Evolutionary conservation across 2,797 vertebrate genomes (phyloP), one percentile per base, ranked within the genome.

Genomic region (Oceanodroma leucorhoa): DNA sequence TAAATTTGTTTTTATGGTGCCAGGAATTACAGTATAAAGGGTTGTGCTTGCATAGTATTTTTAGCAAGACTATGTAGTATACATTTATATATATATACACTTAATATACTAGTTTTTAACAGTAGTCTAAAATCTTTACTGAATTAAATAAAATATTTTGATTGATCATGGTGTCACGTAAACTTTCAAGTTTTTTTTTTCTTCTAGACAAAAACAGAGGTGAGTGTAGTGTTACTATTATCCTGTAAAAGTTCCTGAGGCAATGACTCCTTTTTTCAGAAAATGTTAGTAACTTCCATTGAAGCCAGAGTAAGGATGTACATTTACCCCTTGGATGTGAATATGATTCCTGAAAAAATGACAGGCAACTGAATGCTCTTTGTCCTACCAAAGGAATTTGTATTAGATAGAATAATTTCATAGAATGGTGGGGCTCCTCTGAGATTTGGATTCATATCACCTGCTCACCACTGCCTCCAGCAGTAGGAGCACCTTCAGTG

Each of bases 171-270:
- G 43, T 94, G 66, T 87, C 89, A 61, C 66, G 29, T 83, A 86
- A 70, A 89, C 92, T 89, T 89, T 89, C 23, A 70, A 84, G 54
- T 11, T 5, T 43, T 24, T 22, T 53, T 80, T 72, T 46, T 27
- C 62, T 89, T 6, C 18, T 66, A 84, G 77, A 84, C 0, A 26
- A 90, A 91, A 92, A 24, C 77, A 91, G 83, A 89, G 48, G 26
- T 94, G 81, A 94, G 32, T 73, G 45, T 83, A 93, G 91, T 94
- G 93, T 94, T 96, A 96, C 95, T 94, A 92, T 93, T 96, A 89
- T 73, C 64, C 62, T 4, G 0, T 82, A 77, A 82, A 93, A 90
- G 26, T 73, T 91, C 66, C 69, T 13, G 40, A 94, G 60, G 87
- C 75, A 93, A 84, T 53, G 53, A 75, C 50, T 72, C 29, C 7